Evolutionary conservation across 2,888 invertebrate species (phyloP), one percentile per base, ranked within the genome.

Genomic region (Elysia crispata): DNA sequence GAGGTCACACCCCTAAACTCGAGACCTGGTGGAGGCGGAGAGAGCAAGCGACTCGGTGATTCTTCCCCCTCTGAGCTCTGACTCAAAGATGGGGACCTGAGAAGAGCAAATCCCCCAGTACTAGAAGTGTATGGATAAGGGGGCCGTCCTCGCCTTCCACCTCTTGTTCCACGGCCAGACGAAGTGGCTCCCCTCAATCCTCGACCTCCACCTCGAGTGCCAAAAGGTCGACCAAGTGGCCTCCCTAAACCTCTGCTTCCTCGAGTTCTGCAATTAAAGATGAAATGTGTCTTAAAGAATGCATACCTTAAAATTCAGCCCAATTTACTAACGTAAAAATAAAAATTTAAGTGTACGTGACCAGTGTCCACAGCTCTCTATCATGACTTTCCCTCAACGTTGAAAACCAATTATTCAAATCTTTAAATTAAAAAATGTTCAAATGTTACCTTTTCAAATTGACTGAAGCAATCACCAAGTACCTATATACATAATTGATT

Each of bases 161-260:
- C 70, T 50, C 76, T 50, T 13, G 62, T 30, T 23, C 80, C 80
- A 60, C 80, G 64, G 6, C 62, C 62, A 23, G 60, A 60, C 41
- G 41, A 11, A 41, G 41, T 41, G 60, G n/a, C 67, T 54, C 74
- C 75, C 18, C 41, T 50, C 15, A 49, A 23, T 23, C 73, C 67
- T 69, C 79, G 54, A 5, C 77, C 30, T 28, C 49, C 28, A n/a
- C 57, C 69, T 1, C 54, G 30, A 60, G 62, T 64, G 49, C 73
- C 54, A 74, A 79, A 74, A 1, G 64, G 66, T 30, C 66, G 76
- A 64, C 70, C 62, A 70, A 57, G n/a, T 6, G 41, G n/a, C 18
- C 74, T 49, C 28, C 69, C 79, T 33, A 79, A 60, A 25, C 57
- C 60, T 28, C 60, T 64, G 6, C 28, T 66, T 66, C 66, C 66